Conservation (phyloP, 1,140 invertebrate genomes). For the Drosophila athabasca region DNA sequence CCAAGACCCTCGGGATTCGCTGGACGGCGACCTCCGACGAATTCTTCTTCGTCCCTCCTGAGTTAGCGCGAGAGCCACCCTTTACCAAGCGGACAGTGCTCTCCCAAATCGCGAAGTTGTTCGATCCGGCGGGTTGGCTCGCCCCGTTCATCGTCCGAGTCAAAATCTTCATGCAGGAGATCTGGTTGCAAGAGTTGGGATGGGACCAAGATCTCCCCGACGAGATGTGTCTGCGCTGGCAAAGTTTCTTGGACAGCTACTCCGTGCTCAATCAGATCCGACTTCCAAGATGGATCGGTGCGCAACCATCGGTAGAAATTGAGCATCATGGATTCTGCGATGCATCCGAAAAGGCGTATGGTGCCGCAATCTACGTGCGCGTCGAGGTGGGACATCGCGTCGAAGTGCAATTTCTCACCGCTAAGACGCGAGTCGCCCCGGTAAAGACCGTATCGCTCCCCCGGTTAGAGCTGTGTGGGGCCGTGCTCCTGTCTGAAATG, state of each 20-base stretch:
- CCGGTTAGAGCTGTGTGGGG: too few species aligned
- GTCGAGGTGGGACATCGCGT: constrained; percentile 4
- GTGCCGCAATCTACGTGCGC: constrained; percentile 74
- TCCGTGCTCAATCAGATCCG: constrained; percentile 10
- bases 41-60: constrained; percentile 43
- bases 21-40: constrained; percentile 49
- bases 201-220: constrained; percentile 79
- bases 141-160: constrained; percentile 67
- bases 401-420: too few species aligned
- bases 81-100: constrained; percentile 20
- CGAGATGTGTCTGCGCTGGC: constrained; percentile 35
- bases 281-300: constrained; percentile 43
- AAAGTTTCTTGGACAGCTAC: constrained; percentile 11
- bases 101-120: constrained; percentile 48
- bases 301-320: constrained; percentile 28
- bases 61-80: background rate
- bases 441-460: too few species aligned
- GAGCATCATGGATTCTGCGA: constrained; percentile 73
- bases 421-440: constrained; percentile 65
- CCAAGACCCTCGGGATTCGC: constrained; percentile 29
- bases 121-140: constrained; percentile 57
- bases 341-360: constrained; percentile 73
- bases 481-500: too few species aligned
- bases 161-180: constrained; percentile 84
- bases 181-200: constrained; percentile 72